phyloP scores from a whole-genome alignment of 2,888 invertebrate species.

The Caenorhabditis sp. region DNA sequence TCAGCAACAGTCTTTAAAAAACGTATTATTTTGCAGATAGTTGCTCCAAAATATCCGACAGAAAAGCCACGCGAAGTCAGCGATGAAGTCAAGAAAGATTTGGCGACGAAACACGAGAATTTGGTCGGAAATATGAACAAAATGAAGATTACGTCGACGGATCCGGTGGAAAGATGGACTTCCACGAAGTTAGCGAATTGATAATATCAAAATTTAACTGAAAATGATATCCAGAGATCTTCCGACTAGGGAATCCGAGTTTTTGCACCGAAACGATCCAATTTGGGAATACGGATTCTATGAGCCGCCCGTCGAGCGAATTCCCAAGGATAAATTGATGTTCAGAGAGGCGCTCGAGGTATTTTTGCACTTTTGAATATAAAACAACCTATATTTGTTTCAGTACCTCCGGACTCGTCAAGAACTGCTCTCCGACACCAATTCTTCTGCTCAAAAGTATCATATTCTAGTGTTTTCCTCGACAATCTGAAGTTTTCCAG shows the following conservation, averaged over 20 bases:
- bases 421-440: slow-evolving; percentile 55
- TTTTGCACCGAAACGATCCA: slow-evolving; percentile 67
- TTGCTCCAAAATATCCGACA: slow-evolving; percentile 73
- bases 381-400: slow-evolving; percentile 9
- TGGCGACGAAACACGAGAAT: slow-evolving; percentile 65
- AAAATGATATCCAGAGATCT: slow-evolving; percentile 61
- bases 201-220: not conserved
- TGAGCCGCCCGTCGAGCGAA: slow-evolving; percentile 72
- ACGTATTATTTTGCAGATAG: slow-evolving; percentile 48
- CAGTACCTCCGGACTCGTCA: slow-evolving; percentile 67
- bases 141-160: slow-evolving; percentile 69
- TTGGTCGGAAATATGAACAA: slow-evolving; percentile 73
- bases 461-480: not conserved
- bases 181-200: slow-evolving; percentile 58
- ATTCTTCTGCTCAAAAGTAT: slow-evolving; percentile 37
- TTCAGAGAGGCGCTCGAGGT: slow-evolving; percentile 76
- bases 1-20: not conserved
- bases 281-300: slow-evolving; percentile 77
- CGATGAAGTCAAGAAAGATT: slow-evolving; percentile 62
- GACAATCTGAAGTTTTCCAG: slow-evolving; percentile 8
- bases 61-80: slow-evolving; percentile 65
- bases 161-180: slow-evolving; percentile 71
- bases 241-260: slow-evolving; percentile 71
- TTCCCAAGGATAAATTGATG: slow-evolving; percentile 71
- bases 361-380: not conserved